Evolutionary conservation across 2,797 vertebrate species (phyloP), one percentile per base, ranked within the genome.

Genomic region (Lemur catta): DNA sequence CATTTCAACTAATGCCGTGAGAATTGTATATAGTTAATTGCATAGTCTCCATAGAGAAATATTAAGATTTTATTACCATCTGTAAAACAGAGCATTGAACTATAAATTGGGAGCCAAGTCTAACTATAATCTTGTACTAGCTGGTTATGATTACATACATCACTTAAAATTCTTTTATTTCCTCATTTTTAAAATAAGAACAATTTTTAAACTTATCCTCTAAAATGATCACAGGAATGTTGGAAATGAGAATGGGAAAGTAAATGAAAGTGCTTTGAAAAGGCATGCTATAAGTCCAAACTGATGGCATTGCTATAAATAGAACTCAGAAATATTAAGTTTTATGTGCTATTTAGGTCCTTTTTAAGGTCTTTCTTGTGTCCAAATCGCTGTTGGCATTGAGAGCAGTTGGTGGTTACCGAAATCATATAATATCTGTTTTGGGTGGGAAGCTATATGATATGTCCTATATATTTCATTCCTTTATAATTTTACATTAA

Each of bases 241-340:
- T 76, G 30, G 43, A 76, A 59, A 89, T 61, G 75, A 96, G 89
- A 92, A 61, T 85, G 46, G n/a, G 18, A 71, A 91, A 71, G 11
- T 82, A 85, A 94, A 85, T 69, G 50, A 69, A 93, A 93, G 38
- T 85, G 9, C 22, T 87, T 96, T 67, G 20, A 93, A 93, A 94
- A 82, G 3, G 1, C 9, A 35, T n/a, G 5, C 55, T 79, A 2
- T 67, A 85, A 84, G 76, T 89, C 18, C 46, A 92, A 72, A 74
- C 59, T 72, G 46, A n/a, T 89, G 61, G 12, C 52, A 81, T 69
- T 84, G 17, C 35, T 84, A 48, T 52, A 93, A 80, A 43, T 35
- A 86, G 6, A 78, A 82, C 84, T 76, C 24, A 43, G 57, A 72
- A 79, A 65, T 65, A 67, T 18, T 52, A 89, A 92, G 24, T 63